Percentiles rank a stretch among this genome's conserved stretches.
These are phyloP conservation scores for Sanderia malayensis DNA, from an alignment of 30 jellyfish, hydroid and myxozoan genomes.

Conservation along the genomic window DNA sequence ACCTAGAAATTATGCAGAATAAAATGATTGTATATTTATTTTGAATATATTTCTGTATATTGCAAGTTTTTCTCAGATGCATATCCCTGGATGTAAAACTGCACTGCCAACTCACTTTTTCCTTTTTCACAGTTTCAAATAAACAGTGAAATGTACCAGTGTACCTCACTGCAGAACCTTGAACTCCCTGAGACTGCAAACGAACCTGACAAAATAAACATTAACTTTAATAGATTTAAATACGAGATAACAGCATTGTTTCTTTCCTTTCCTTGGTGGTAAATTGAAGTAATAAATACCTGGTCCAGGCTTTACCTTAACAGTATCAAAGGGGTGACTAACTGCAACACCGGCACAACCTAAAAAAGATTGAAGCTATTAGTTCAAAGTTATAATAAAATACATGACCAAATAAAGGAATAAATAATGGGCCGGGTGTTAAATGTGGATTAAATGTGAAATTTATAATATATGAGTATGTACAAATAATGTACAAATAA, in stretches of 20 bases:
- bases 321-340: constrained; percentile 89
- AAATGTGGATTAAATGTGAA: not conserved
- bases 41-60: too few relatives aligned
- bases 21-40: too few relatives aligned
- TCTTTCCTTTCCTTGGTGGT: too few relatives aligned
- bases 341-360: constrained; percentile 93
- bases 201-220: constrained; percentile 61
- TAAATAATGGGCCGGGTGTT: not conserved
- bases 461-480: too few relatives aligned
- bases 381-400: not conserved
- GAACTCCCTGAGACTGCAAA: constrained; percentile 82
- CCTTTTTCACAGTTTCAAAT: constrained; percentile 62
- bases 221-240: too few relatives aligned
- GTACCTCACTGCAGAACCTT: constrained; percentile 30
- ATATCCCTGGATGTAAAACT: too few relatives aligned
- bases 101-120: too few relatives aligned
- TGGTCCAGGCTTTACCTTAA: too few relatives aligned
- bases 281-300: too few relatives aligned
- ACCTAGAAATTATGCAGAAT: constrained; percentile 48
- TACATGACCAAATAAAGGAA: not conserved
- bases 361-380: not conserved
- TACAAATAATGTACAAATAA: not conserved
- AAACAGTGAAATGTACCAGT: constrained; percentile 75
- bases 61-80: too few relatives aligned
- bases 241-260: too few relatives aligned